These are phyloP conservation scores for Actenoides hombroni DNA, from an alignment of 2,113 vertebrate genomes.

Conservation along the genomic window DNA sequence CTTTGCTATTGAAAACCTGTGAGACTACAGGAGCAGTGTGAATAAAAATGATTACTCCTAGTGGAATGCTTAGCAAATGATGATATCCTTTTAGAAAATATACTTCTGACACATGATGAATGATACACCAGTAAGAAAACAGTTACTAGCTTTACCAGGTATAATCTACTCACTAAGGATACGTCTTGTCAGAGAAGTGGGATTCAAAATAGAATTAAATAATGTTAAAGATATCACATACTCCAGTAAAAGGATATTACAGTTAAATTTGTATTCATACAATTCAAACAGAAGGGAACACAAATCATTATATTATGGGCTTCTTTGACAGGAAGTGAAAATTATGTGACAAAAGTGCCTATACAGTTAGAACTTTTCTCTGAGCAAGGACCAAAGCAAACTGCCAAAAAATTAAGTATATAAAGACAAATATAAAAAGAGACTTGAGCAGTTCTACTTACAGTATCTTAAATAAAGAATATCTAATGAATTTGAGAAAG, in stretches of 20 bases:
- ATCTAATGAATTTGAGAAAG: neutral
- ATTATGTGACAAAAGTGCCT: neutral
- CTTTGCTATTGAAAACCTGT: neutral
- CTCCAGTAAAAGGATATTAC: neutral
- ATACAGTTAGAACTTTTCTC: neutral
- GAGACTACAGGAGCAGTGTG: neutral
- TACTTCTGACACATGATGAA: neutral
- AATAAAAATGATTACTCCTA: neutral
- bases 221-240: neutral
- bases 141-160: neutral
- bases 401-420: neutral
- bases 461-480: neutral
- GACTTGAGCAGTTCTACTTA: neutral
- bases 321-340: neutral
- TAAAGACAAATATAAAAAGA: neutral
- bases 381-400: neutral
- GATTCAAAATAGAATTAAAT: neutral
- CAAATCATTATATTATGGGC: neutral
- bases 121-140: neutral
- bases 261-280: neutral
- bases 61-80: neutral
- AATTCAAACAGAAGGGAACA: neutral
- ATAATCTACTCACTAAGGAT: neutral
- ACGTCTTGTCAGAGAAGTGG: neutral
- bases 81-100: neutral